Evolutionary conservation across 2,888 invertebrate species (phyloP), one percentile per base, ranked within the genome.

Genomic region (Schrankia costaestrigalis): DNA sequence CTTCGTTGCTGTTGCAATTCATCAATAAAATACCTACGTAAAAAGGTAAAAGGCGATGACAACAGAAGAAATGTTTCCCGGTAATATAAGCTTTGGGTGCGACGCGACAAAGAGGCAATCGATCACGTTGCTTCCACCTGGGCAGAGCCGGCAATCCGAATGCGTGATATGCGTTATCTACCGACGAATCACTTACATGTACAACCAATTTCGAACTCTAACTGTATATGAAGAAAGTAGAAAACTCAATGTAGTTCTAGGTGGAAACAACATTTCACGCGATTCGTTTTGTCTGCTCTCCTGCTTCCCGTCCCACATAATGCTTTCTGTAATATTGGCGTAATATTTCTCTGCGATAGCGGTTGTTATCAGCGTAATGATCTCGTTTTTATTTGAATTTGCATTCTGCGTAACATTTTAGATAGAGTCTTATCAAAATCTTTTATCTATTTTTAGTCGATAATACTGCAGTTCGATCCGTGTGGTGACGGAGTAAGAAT

Each of bases 81-180:
- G 62, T 61, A 71, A 72, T 74, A 73, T 71, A 60, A 60, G 58
- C 59, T 56, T 59, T 47, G 56, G 60, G 56, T 56, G 52, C 57
- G 50, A 51, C 58, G 72, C 67, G 74, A 76, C 80, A 78, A 79
- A 76, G 73, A 75, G 71, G 72, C 80, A 81, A 82, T 83, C 81
- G 79, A 84, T 82, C 83, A 80, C 69, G 58, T 31, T 26, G 36
- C 35, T 71, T 73, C 72, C 76, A 81, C 79, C 79, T 80, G 78
- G 68, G 67, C 64, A 68, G 69, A 71, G 65, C 61, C 63, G 68
- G 65, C 70, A 71, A 74, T 72, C 66, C 74, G 60, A 75, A 79
- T 68, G 71, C 77, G 78, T 79, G 79, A 74, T 78, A 78, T 71
- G 77, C 71, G 72, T 76, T 79, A 78, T 79, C 75, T 78, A 76